phyloP scores from a whole-genome alignment of 2,888 invertebrate species.

The Cantharis rufa region DNA sequence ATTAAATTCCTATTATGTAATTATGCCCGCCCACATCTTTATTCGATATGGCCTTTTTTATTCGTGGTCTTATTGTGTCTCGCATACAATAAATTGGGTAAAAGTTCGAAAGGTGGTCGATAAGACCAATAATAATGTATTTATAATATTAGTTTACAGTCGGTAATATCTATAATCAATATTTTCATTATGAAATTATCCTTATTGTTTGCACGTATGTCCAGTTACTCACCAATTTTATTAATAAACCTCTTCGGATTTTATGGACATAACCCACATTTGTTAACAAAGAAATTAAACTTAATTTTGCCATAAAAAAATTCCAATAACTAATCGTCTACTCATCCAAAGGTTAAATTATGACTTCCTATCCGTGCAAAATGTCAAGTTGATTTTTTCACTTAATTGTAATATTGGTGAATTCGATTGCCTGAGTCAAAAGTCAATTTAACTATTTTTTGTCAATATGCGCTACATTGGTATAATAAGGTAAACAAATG shows the following conservation, averaged over 20 bases:
- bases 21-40: slow-evolving; percentile 14
- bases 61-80: neutral
- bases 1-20: slow-evolving; percentile 4
- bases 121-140: slow-evolving; percentile 13
- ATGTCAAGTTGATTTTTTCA: neutral
- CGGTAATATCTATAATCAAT: slow-evolving; percentile 17
- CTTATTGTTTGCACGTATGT: neutral
- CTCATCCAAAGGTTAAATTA: neutral
- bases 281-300: neutral
- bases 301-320: neutral
- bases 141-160: slow-evolving; percentile 17
- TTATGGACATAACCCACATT: neutral
- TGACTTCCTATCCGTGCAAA: neutral
- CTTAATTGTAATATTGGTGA: neutral
- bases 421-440: too few species aligned
- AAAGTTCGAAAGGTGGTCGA: slow-evolving; percentile 20
- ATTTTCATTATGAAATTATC: neutral
- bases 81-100: slow-evolving; percentile 5
- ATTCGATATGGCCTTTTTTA: slow-evolving; percentile 9
- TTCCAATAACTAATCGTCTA: neutral
- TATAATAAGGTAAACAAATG: too few species aligned
- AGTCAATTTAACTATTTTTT: too few species aligned
- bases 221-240: neutral
- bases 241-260: neutral
- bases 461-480: too few species aligned